Base-by-base conservation (phyloP, 2,888 invertebrate genomes). In the Atrina japonica region DNA sequence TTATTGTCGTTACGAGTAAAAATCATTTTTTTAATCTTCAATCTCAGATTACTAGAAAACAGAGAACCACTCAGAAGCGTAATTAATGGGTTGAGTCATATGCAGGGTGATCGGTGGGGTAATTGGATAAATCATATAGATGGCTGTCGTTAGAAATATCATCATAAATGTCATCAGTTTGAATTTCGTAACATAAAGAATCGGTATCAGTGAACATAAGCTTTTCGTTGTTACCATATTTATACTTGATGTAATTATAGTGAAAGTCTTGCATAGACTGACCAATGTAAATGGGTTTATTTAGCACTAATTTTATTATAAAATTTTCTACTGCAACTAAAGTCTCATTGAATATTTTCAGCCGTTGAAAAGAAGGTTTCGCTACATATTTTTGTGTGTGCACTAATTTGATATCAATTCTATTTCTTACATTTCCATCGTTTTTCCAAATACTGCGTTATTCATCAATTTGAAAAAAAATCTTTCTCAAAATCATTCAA, bases 251-350 rank as follows among this genome's bases (percentile, higher is more conserved):
- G 49, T 70, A 55, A 67, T 85, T 81, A 67, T 89, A 90, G 66
- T 76, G 70, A 47, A 89, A 90, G 50, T 89, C 85, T 70, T 90
- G 91, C 81, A 91, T 87, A 16, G 73, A 35, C 68, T 90, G 84
- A 16, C 90, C 91, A 1, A 87, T 73, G 70, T 90, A 91, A 29
- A 91, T 85, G 2, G 90, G 90, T 82, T 89, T 90, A 77, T 89
- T 83, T 43, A 87, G 86, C 18, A 77, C 21, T 11, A 65, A 53
- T 35, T 59, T 64, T 41, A 53, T 65, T 40, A 68, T 64, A 7
- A 49, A 49, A 47, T 88, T 67, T 68, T 90, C 84, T 35, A 91
- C 80, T 3, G 86, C 85, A 0, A 86, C 84, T 18, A 91, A 74
- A 68, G 90, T 76, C 66, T 89, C 85, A 47, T 77, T 67, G 68